Percentiles rank a stretch among this genome's conserved stretches.
phyloP scores from a whole-genome alignment of 2,113 vertebrate species.

The Chaetorhynchus papuensis region DNA sequence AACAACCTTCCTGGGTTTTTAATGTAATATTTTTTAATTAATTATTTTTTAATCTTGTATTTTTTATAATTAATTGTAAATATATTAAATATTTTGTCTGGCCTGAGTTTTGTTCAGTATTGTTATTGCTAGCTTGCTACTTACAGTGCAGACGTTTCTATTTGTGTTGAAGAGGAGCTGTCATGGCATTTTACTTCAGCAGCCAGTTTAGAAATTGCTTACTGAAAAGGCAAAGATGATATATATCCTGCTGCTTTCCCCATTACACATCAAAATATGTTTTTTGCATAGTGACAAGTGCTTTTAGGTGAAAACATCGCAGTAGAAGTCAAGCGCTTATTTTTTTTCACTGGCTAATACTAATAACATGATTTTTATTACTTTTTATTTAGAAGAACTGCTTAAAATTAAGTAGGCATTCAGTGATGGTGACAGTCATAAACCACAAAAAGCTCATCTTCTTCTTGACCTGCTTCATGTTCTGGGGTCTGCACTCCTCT shows the following conservation, averaged over 20 bases:
- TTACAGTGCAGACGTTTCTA: neutral
- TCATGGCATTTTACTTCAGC: neutral
- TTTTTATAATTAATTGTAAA: neutral
- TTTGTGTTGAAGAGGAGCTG: neutral
- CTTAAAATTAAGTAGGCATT: neutral
- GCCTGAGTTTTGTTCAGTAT: neutral
- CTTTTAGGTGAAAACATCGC: neutral
- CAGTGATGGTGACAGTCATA: neutral
- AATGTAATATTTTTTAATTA: neutral
- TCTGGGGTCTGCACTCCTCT: neutral
- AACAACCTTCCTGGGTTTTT: rapidly evolving
- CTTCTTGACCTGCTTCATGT: neutral
- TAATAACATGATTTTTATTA: neutral
- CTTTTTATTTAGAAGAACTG: neutral
- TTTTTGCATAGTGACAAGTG: neutral
- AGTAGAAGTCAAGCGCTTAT: neutral
- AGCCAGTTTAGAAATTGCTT: neutral
- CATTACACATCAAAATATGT: neutral
- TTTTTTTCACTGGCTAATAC: neutral
- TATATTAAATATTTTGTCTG: neutral
- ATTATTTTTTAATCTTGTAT: too few species aligned
- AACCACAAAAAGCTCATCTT: neutral
- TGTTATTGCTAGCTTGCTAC: neutral
- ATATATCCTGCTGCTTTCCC: neutral
- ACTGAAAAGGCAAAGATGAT: neutral